Base-by-base conservation (phyloP, 2,888 invertebrate genomes). In the Tenthredo notha region DNA sequence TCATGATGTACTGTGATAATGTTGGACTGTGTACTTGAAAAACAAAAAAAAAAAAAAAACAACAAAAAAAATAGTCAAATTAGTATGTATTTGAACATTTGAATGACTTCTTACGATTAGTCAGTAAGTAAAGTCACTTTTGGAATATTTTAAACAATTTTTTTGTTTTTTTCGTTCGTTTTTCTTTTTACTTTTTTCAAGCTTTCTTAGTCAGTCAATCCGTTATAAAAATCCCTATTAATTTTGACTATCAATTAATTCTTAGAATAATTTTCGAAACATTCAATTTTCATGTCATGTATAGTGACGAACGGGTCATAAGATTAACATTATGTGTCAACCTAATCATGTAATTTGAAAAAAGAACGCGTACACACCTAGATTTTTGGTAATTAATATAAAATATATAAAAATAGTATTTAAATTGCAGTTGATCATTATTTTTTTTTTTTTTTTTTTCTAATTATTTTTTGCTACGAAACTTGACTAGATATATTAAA, bases 251-350 rank as follows among this genome's bases (percentile, higher is more conserved):
- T 77, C 50, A 29, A 33, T 74, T 43, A 6, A 50, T 77, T 6
- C 7, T 33, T 50, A 50, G 6, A 77, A 54, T 77, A 18, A 25
- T 50, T 1, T 77, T 50, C 7, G 50, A 10, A 21, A 29, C 50
- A 7, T 75, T 29, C 12, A 29, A n/a, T n/a, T n/a, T n/a, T n/a
- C n/a, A n/a, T n/a, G n/a, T n/a, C n/a, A n/a, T n/a, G 9, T 18
- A 7, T 33, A 18, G 77, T n/a, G 0, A 33, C 47, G 18, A 77
- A 50, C 33, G n/a, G 77, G n/a, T 77, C 54, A 50, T 33, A 50
- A 29, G 25, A 77, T 77, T 77, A 77, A 9, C 77, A 54, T 77
- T 29, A 77, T 74, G 3, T 47, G 29, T 77, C 54, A 77, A 54
- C 18, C 9, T 18, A 43, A 74, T 54, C 9, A 77, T 33, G 50